Percentiles rank a stretch among this genome's conserved stretches.
Conservation (phyloP, 2,797 vertebrate genomes). For the Carapus acus region DNA sequence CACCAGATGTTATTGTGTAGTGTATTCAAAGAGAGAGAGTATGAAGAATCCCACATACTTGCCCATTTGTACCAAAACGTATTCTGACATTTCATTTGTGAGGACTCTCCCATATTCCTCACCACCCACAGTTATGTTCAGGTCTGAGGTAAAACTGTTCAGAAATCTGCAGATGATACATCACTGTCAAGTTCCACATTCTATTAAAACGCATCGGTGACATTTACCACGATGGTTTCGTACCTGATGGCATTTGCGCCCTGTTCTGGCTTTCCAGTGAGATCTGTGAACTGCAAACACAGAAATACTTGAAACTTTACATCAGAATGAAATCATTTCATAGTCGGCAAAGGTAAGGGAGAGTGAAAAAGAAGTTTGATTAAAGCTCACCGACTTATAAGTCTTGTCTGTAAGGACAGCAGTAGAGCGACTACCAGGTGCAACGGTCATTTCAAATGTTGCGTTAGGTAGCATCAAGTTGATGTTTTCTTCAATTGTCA, state of each 20-base stretch:
- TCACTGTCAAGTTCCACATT: no score
- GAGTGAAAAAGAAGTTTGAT: neutral
- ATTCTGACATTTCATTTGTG: slow-evolving; percentile 58
- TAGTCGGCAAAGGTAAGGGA: neutral
- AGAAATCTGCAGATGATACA: slow-evolving; percentile 80
- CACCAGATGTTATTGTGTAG: no score
- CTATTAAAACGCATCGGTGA: no score
- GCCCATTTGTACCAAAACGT: slow-evolving; percentile 56
- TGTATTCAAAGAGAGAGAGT: neutral
- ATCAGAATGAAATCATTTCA: neutral
- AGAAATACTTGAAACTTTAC: neutral
- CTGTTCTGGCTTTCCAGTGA: slow-evolving; percentile 72
- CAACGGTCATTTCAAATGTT: rapidly evolving
- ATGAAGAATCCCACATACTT: slow-evolving; percentile 67
- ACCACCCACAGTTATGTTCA: slow-evolving; percentile 54
- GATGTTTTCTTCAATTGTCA: slow-evolving; percentile 18
- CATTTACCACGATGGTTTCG: slow-evolving; percentile 17
- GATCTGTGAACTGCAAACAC: slow-evolving; percentile 50
- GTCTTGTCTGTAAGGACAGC: neutral
- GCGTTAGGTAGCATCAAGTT: rapidly evolving
- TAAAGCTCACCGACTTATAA: slow-evolving; percentile 11
- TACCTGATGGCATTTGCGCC: slow-evolving; percentile 83
- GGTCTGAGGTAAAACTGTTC: slow-evolving; percentile 32
- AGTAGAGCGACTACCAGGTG: slow-evolving; percentile 32
- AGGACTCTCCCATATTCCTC: neutral